phyloP scores from a whole-genome alignment of 2,113 vertebrate species.

The Fulica atra region DNA sequence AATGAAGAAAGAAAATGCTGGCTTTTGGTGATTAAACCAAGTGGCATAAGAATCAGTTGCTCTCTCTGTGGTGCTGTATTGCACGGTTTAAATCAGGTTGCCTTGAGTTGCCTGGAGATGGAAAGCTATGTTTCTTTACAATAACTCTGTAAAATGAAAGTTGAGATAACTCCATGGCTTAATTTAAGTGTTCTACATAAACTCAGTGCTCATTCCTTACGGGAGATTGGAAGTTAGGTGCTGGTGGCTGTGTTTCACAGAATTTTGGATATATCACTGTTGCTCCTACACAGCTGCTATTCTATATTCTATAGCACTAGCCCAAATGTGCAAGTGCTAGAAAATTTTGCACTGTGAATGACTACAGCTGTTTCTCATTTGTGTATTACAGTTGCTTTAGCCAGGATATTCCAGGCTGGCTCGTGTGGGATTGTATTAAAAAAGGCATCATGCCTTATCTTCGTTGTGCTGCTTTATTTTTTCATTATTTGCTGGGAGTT shows the following conservation, averaged over 20 bases:
- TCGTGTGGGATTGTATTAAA: constrained; percentile 85
- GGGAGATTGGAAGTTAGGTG: background rate
- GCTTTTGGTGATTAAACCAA: background rate
- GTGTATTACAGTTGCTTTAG: constrained; percentile 75
- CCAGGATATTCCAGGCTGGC: constrained; percentile 80
- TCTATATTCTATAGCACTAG: too few species aligned
- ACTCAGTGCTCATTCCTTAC: background rate
- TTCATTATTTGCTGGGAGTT: constrained; percentile 93
- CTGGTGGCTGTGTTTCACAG: background rate
- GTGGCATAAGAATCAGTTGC: background rate
- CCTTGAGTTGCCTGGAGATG: background rate
- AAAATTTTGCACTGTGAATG: background rate
- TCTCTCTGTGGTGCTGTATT: background rate
- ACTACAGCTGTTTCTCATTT: background rate
- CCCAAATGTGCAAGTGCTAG: background rate
- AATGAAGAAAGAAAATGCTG: background rate
- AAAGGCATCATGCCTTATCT: constrained; percentile 89
- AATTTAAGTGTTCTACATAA: background rate
- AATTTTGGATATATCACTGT: background rate
- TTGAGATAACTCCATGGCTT: background rate
- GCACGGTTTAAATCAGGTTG: background rate
- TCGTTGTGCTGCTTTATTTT: constrained; percentile 91
- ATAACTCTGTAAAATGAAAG: background rate
- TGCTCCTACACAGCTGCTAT: background rate
- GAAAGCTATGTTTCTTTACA: background rate